phyloP scores from a whole-genome alignment of 2,113 vertebrate genomes.

The Salvelinus fontinalis region DNA sequence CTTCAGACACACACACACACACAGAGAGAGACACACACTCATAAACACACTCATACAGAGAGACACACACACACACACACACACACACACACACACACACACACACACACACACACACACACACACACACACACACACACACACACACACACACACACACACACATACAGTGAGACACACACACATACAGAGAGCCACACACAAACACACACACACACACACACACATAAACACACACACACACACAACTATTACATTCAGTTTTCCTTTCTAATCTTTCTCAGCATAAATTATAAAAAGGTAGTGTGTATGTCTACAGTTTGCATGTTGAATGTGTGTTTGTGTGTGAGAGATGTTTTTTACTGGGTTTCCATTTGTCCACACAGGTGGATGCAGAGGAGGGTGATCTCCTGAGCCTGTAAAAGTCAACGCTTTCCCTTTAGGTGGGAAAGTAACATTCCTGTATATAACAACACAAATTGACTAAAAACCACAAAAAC shows the following conservation, averaged over 20 bases:
- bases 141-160: no score
- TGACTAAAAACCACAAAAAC: no score
- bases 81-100: slow-evolving; percentile 15
- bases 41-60: no score
- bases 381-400: not conserved
- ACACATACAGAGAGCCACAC: not conserved
- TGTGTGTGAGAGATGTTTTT: not conserved
- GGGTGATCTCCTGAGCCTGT: not conserved
- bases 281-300: not conserved
- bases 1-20: slow-evolving; percentile 45
- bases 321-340: not conserved
- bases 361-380: not conserved
- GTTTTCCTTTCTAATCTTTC: not conserved
- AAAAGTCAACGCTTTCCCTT: not conserved
- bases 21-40: not conserved
- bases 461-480: not conserved
- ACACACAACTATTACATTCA: not conserved
- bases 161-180: no score
- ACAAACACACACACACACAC: not conserved
- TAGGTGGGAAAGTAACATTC: not conserved
- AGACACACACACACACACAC: slow-evolving; percentile 13
- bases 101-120: slow-evolving; percentile 5
- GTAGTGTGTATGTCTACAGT: not conserved
- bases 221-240: not conserved
- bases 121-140: not conserved